Conservation (phyloP, 2,888 invertebrate genomes). For the Punctoribates punctum region DNA sequence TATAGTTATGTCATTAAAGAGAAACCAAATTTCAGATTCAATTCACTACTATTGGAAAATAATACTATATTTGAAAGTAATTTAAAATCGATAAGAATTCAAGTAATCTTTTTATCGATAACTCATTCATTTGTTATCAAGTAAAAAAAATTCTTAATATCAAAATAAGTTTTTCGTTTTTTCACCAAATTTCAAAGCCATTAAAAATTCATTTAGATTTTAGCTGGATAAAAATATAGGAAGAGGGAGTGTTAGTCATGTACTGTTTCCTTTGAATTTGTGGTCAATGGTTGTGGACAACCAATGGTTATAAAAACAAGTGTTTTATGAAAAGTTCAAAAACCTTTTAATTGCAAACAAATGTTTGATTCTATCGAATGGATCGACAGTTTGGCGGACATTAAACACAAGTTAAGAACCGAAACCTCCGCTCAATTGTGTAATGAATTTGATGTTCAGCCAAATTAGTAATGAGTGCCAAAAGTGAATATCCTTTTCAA, state of each 20-base stretch:
- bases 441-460: neutral
- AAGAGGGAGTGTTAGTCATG: neutral
- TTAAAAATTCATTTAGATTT: too few species aligned
- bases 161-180: neutral
- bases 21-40: neutral
- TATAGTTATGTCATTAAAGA: neutral
- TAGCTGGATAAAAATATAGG: neutral
- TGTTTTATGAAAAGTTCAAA: neutral
- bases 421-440: neutral
- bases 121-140: too few species aligned
- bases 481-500: neutral
- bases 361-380: neutral
- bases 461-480: constrained; percentile 1
- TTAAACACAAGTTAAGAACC: neutral
- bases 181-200: neutral
- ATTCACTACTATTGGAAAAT: neutral
- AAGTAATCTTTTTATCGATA: neutral
- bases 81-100: constrained; percentile 7
- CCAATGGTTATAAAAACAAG: neutral
- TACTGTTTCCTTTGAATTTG: too few species aligned
- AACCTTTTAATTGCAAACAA: neutral
- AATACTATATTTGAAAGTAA: neutral
- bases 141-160: too few species aligned
- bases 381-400: neutral
- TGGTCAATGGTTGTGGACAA: neutral